Evolutionary conservation across 2,888 invertebrate species (phyloP), one percentile per base, ranked within the genome.

Genomic region (Nasonovia ribisnigri): DNA sequence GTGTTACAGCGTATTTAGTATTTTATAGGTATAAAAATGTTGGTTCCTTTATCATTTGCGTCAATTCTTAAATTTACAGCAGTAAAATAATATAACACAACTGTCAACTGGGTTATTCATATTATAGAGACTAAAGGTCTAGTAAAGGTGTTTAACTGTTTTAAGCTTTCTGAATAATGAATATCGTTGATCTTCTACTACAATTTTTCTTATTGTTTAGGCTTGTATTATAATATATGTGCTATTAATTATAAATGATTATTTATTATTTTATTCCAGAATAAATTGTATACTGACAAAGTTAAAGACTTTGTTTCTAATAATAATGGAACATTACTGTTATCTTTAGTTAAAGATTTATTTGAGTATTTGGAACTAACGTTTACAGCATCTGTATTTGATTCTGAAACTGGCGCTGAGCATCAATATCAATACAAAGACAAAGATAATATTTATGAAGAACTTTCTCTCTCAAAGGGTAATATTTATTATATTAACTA

Each of bases 331-430:
- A 96, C 96, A 95, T 95, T 97, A 94, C 96, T 97, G 95, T 96
- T 97, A 95, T 96, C 96, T 94, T 96, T 98, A 95, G 97, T 98
- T 86, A 96, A 97, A 95, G 98, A 98, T 95, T 98, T 98, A 96
- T 96, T 98, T 94, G 97, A 98, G 95, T 98, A 97, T 96, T 98
- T 98, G 96, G 97, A 97, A 95, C 96, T 98, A 94, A 97, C 97
- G 95, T 98, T 97, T 95, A 98, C 98, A 67, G 96, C 97, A 95
- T 97, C 97, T 95, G 98, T 98, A 84, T 98, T 97, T 96, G 97
- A 97, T 95, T 97, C 98, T 57, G 98, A 98, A 96, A 97, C 97
- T n/a, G 97, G 97, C 95, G 96, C 97, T 95, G 97, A 97, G 46
- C 97, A 96, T 95, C 96, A 97, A 95, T 97, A 97, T 95, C 96